Conservation (phyloP, 2,888 invertebrate species). For the Heliconius cydno region DNA sequence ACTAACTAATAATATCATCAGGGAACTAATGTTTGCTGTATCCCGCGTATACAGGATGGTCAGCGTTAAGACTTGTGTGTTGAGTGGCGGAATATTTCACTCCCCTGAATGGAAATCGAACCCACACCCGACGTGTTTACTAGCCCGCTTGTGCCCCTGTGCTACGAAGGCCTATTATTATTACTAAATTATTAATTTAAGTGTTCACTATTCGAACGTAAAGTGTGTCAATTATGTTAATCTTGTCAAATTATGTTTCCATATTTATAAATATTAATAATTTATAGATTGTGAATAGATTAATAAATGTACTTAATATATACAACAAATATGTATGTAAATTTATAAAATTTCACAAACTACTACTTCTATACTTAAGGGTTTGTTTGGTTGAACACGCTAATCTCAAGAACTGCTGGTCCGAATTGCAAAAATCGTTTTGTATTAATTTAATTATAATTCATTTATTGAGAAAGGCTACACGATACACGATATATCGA, state of each 20-base stretch:
- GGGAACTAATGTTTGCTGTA: neutral
- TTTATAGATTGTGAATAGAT: neutral
- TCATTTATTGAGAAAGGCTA: too few species aligned
- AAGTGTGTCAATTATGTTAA: slow-evolving; percentile 9
- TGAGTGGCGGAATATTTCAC: neutral
- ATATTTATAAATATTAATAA: slow-evolving; percentile 13
- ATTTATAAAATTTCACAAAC: too few species aligned
- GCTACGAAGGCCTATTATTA: neutral
- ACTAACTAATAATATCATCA: too few species aligned
- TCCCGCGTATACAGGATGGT: neutral
- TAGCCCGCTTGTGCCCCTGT: neutral
- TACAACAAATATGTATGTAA: too few species aligned
- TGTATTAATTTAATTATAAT: too few species aligned
- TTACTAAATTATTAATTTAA: neutral
- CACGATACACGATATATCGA: too few species aligned
- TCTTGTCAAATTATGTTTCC: neutral
- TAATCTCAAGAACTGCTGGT: too few species aligned
- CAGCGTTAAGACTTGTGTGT: neutral
- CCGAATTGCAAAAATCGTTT: too few species aligned
- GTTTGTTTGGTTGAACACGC: too few species aligned
- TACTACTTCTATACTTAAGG: too few species aligned
- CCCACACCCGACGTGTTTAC: neutral
- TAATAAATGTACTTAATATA: too few species aligned
- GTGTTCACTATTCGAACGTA: neutral
- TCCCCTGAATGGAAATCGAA: neutral